Evolutionary conservation across 2,797 vertebrate genomes (phyloP), one percentile per base, ranked within the genome.

Genomic region (Poecilia picta): DNA sequence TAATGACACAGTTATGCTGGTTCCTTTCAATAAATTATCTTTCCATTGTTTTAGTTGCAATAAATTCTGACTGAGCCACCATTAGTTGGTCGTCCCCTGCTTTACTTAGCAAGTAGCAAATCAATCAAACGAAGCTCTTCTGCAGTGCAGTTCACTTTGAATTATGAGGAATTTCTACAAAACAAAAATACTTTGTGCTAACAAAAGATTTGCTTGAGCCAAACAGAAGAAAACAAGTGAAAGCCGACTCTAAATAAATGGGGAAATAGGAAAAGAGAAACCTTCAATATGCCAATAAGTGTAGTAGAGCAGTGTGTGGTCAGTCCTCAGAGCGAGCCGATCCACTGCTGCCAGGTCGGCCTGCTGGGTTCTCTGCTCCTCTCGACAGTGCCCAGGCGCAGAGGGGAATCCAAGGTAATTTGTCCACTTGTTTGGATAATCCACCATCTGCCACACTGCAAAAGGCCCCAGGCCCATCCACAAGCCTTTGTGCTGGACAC

Each of bases 381-480:
- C 86, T 91, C 85, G 75, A 89, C 88, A 66, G 79, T 76, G 86
- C 74, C 92, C 89, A 89, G 85, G 73, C 89, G 13, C 94, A 93
- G 92, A 86, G 81, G 91, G 91, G 91, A 85, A 91, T 80, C 88
- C 83, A 81, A 89, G 93, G 92, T 95, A 95, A 95, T 95, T 93
- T 94, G 93, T 92, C 83, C 85, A 81, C 92, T 94, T 95, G 93
- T 95, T 95, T 95, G 93, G 92, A 94, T 94, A 93, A 94, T 94
- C 89, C 91, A 89, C 95, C 95, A 96, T 95, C 95, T 96, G 95
- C 92, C 85, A 78, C 81, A 74, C 68, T 80, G 90, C 16, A 49
- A 83, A 91, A 88, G 79, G 88, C 90, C 85, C 64, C 51, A 25
- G 80, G 90, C 84, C 66, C 59, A 47, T 89, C 83, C 85, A 77